Base-by-base conservation (phyloP, 2,113 vertebrate species). In the Formicarius rufipectus region DNA sequence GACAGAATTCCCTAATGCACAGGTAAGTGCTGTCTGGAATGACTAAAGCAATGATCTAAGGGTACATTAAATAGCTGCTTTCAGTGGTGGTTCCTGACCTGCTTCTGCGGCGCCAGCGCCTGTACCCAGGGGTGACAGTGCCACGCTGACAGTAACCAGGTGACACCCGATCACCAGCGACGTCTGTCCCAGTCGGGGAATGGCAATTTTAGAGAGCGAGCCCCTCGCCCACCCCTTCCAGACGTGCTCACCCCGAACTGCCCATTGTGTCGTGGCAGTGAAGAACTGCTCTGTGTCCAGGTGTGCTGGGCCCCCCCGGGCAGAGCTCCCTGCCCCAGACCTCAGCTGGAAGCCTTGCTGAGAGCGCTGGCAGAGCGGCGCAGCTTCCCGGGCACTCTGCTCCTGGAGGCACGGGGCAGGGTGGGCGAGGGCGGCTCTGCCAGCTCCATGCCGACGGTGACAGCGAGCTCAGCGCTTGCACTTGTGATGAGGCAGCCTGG, bases 401-500 rank as follows among this genome's bases (percentile, higher is more conserved):
- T 98, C 97, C 93, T 98, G 27, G 97, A 97, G 96, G 98, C 96
- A 33, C 79, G 82, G 7, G 98, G 97, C 55, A 98, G 95, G 2
- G 96, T 91, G 73, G 98, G 98, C 17, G 97, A 98, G 62, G 97
- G 94, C 88, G 96, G 98, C 85, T 98, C 98, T 4, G 72, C 90
- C 7, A 97, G 45, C 86, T 98, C 97, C 0, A 96, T 12, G 37
- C 91, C 95, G 2, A 95, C 30, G 87, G 93, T 22, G 59, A 95
- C 76, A 7, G 73, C 53, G 30, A 97, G 96, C 80, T 98, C 98
- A 5, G 98, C 96, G 59, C 97, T 98, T 2, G 93, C 91, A 68
- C 98, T 98, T 84, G 98, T 62, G 45, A 97, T 97, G 97, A 99
- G 98, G 92, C 98, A 98, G 97, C 98, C 99, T 99, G 98, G 50